Percentiles rank a stretch among this genome's conserved stretches.
phyloP scores from a whole-genome alignment of 2,888 invertebrate species.

The Dexiosoma caninum region DNA sequence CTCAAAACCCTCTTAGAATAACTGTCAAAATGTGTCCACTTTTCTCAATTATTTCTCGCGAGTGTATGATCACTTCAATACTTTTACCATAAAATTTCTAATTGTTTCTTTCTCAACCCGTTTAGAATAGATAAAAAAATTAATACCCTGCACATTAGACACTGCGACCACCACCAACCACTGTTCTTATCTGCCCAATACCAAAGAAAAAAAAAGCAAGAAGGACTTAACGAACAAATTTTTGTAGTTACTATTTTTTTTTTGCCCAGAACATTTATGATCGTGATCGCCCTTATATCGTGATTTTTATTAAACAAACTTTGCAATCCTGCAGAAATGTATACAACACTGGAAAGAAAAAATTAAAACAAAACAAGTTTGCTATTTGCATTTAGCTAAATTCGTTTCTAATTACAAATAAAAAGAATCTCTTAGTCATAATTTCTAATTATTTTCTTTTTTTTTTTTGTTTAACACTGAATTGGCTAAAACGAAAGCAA shows the following conservation, averaged over 20 bases:
- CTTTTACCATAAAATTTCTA: background rate
- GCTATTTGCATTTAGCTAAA: constrained; percentile 18
- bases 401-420: constrained; percentile 44
- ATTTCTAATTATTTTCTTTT: constrained; percentile 45
- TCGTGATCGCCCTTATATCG: constrained; percentile 71
- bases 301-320: constrained; percentile 67
- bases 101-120: background rate
- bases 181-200: background rate
- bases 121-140: too few species aligned
- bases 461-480: too few species aligned
- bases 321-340: constrained; percentile 31
- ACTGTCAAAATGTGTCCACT: too few species aligned
- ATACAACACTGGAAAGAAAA: background rate
- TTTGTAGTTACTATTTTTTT: constrained; percentile 29
- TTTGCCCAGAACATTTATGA: constrained; percentile 62
- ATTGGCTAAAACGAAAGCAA: background rate
- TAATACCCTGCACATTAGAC: too few species aligned
- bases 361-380: constrained; percentile 1
- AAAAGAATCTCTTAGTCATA: constrained; percentile 10
- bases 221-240: constrained; percentile 48
- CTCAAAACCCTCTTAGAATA: too few species aligned
- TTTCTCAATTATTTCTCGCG: too few species aligned
- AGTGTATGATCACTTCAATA: too few species aligned
- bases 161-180: background rate
- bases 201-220: background rate